phyloP scores from a whole-genome alignment of 2,888 invertebrate genomes.

The Tigriopus californicus region DNA sequence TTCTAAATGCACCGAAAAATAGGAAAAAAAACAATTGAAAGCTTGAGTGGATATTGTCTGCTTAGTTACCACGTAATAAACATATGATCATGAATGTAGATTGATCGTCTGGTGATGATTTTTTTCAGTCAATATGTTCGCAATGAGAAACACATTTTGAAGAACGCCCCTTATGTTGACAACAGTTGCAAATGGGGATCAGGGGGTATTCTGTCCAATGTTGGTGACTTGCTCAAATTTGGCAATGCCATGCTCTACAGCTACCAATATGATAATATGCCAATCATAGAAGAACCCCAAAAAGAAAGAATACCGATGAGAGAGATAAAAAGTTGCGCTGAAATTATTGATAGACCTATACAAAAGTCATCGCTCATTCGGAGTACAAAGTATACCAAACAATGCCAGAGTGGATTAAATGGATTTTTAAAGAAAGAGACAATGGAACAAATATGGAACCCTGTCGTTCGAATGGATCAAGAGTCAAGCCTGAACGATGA shows the following conservation, averaged over 20 bases:
- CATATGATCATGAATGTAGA: no score
- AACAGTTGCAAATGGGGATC: slow-evolving; percentile 41
- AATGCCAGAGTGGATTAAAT: no score
- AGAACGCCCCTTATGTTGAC: slow-evolving; percentile 38
- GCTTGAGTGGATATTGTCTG: no score
- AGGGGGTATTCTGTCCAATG: slow-evolving; percentile 38
- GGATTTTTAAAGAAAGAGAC: slow-evolving; percentile 27
- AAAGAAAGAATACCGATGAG: no score
- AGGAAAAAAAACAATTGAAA: no score
- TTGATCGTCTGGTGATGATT: no score
- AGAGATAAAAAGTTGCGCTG: no score
- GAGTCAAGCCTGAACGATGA: slow-evolving; percentile 20
- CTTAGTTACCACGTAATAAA: no score
- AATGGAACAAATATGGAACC: slow-evolving; percentile 29
- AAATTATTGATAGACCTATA: not conserved
- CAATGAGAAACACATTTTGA: slow-evolving; percentile 27
- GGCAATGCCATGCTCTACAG: slow-evolving; percentile 36
- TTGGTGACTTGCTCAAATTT: slow-evolving; percentile 32
- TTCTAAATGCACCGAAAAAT: no score
- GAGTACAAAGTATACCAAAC: slow-evolving; percentile 16
- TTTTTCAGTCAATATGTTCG: slow-evolving; percentile 29
- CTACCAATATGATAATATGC: no score
- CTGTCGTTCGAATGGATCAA: slow-evolving; percentile 20
- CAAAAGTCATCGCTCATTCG: not conserved
- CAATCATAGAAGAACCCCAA: no score